These are phyloP conservation scores for Alligator mississippiensis DNA, from an alignment of 2,113 vertebrate genomes.

Conservation along the genomic window DNA sequence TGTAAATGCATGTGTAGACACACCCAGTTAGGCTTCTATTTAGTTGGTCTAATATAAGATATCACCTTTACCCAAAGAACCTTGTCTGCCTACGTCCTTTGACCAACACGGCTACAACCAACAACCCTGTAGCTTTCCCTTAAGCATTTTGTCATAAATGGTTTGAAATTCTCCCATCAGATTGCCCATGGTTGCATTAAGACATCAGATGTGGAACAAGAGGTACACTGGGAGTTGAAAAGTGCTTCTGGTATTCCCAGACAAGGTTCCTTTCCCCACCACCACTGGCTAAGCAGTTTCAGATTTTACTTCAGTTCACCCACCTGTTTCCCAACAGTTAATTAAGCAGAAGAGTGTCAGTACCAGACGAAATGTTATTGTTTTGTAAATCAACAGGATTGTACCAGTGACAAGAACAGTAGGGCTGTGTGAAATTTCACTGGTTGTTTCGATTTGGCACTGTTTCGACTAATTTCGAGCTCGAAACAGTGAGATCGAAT, in stretches of 20 bases:
- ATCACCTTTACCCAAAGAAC: too few relatives aligned
- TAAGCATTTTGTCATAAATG: not conserved
- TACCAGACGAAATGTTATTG: constrained; percentile 4
- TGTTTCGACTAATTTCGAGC: too few relatives aligned
- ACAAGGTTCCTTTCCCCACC: not conserved
- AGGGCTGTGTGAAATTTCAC: not conserved
- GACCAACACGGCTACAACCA: too few relatives aligned
- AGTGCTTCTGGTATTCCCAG: constrained; percentile 16
- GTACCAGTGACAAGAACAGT: not conserved
- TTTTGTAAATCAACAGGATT: not conserved
- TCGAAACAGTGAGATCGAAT: too few relatives aligned
- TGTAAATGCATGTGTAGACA: too few relatives aligned
- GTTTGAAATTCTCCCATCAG: constrained; percentile 31
- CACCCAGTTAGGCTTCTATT: too few relatives aligned
- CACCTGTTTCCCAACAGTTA: constrained; percentile 50
- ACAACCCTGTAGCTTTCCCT: not conserved
- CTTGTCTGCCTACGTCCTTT: too few relatives aligned
- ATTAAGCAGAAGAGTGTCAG: constrained; percentile 42
- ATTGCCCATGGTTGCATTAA: constrained; percentile 28
- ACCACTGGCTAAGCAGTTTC: constrained; percentile 37
- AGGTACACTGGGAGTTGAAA: not conserved
- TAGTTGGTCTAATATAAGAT: too few relatives aligned
- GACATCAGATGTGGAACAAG: not conserved
- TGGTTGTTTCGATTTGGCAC: too few relatives aligned
- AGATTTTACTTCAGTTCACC: constrained; percentile 64